Evolutionary conservation across 1,140 invertebrate species (phyloP).

Genomic region (Solenopsis invicta): DNA sequence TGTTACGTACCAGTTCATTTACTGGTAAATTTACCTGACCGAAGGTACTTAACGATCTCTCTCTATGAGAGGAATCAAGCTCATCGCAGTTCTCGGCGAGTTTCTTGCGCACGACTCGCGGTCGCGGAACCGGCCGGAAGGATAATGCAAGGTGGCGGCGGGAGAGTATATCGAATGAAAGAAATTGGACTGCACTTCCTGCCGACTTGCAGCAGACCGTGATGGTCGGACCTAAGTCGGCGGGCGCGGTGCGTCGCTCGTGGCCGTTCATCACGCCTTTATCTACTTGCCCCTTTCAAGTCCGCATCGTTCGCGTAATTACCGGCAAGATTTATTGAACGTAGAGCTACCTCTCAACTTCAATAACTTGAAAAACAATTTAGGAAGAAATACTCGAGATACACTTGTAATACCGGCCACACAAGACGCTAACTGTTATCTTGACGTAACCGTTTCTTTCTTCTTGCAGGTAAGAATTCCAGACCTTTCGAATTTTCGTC

Average conservation of each 20-base stretch:
- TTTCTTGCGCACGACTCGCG: conserved; percentile 33
- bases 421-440: neutral
- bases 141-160: neutral
- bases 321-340: neutral
- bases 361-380: neutral
- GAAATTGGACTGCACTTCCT: conserved; percentile 43
- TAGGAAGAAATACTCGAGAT: neutral
- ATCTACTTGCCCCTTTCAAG: conserved; percentile 22
- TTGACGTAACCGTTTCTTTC: neutral
- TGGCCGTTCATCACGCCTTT: conserved; percentile 25
- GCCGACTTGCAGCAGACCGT: conserved; percentile 59
- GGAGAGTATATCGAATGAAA: neutral
- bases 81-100: neutral
- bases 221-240: conserved; percentile 50
- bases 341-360: neutral
- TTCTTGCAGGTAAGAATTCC: conserved; percentile 62
- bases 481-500: conserved; percentile 64
- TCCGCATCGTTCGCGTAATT: neutral
- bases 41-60: neutral
- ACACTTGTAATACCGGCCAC: neutral
- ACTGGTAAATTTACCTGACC: conserved; percentile 1
- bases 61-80: neutral
- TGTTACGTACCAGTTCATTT: neutral
- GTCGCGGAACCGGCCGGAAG: conserved; percentile 28
- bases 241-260: neutral